Evolutionary conservation across 2,888 invertebrate genomes (phyloP).

Genomic region (Myopa testacea): DNA sequence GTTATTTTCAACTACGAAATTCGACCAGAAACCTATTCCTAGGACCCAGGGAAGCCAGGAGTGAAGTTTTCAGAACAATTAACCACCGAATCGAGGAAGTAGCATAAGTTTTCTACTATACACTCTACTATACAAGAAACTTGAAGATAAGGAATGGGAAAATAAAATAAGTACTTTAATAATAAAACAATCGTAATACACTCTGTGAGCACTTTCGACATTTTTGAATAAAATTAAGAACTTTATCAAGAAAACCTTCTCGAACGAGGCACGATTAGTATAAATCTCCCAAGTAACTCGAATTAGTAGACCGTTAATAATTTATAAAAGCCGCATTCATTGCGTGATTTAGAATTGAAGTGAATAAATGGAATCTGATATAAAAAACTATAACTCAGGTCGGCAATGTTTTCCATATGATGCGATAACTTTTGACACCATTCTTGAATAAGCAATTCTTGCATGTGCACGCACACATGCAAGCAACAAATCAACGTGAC

Average conservation of each 20-base stretch:
- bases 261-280: too few relatives aligned
- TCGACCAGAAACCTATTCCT: too few relatives aligned
- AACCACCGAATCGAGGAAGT: too few relatives aligned
- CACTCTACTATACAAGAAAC: too few relatives aligned
- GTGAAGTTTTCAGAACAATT: too few relatives aligned
- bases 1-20: too few relatives aligned
- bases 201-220: neutral
- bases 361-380: conserved; percentile 2
- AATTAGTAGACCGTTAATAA: neutral
- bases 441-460: conserved; percentile 25
- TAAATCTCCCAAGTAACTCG: too few relatives aligned
- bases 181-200: neutral
- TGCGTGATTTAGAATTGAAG: conserved; percentile 31
- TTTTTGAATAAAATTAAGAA: too few relatives aligned
- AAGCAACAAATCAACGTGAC: neutral
- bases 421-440: conserved; percentile 33
- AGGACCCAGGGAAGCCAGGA: too few relatives aligned
- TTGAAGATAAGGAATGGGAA: neutral
- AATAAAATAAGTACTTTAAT: neutral
- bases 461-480: conserved; percentile 12
- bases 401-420: neutral
- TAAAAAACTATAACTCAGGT: neutral
- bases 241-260: too few relatives aligned
- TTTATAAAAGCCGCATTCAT: neutral
- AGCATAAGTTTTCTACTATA: too few relatives aligned